Evolutionary conservation across 2,113 vertebrate species (phyloP), one percentile per base, ranked within the genome.

Genomic region (Chloebia gouldiae): DNA sequence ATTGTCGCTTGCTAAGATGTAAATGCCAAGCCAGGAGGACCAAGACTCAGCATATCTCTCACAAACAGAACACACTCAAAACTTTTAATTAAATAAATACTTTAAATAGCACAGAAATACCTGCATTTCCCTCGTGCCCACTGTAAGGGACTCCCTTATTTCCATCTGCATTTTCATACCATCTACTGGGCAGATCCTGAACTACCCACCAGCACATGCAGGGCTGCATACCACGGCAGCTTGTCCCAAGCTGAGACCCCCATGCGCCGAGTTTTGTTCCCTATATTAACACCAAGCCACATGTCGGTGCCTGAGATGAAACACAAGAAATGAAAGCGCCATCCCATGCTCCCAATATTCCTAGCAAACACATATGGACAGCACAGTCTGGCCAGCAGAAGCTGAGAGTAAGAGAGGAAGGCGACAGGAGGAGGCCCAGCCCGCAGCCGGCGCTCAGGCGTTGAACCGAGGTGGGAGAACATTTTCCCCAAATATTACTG

Each of bases 101-200:
- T 51, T 83, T 4, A 53, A 63, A 53, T 21, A 81, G 44, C 73
- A 72, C 37, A 85, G 65, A 45, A 80, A 78, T 56, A 37, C 6
- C 22, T 49, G 7, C 4, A 51, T 51, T 81, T 89, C 49, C 57
- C 21, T 64, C 2, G 5, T 44, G 49, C 11, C 35, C 1, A 0
- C 2, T 64, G 33, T 10, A 71, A 54, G 20, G 44, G 56, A 35
- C 23, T 76, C 59, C 11, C 30, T 15, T 45, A 15, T 20, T 60
- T 86, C 87, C n/a, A 20, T n/a, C 78, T 95, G 92, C 69, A 86
- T 92, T 91, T 96, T 77, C 72, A 81, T 84, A 97, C 88, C 86
- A 91, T 91, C 86, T 95, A 47, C 86, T 81, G 89, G 89, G 81
- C 94, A 95, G 57, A 84, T 61, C 66, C 86, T 91, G 92, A 96